A percentile compares a stretch with the other conserved stretches of the same genome.
These are phyloP conservation scores for Tringa solitaria DNA, from an alignment of 2,113 vertebrate genomes.

Conservation along the genomic window DNA sequence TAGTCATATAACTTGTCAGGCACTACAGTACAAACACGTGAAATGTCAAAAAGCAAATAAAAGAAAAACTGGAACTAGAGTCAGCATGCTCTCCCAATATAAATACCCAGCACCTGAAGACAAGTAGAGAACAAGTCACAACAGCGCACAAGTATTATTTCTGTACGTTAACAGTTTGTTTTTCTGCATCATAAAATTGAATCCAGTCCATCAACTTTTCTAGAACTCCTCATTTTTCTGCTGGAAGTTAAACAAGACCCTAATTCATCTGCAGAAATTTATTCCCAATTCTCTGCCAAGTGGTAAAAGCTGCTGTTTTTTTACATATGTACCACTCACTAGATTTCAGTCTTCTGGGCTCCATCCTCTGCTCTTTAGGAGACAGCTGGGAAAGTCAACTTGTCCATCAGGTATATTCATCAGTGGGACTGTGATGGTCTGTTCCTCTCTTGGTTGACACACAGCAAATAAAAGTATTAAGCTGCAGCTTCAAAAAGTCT, in stretches of 20 bases:
- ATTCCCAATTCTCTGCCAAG: not conserved
- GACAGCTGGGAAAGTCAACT: not conserved
- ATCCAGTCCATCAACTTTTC: conserved; percentile 20
- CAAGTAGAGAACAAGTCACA: conserved; percentile 23
- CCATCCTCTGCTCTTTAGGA: not conserved
- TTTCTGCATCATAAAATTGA: conserved; percentile 50
- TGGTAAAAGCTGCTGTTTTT: not conserved
- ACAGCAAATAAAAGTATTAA: not conserved
- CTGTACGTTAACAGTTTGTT: conserved; percentile 34
- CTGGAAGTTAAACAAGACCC: conserved; percentile 34
- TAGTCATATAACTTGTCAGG: conserved; percentile 1
- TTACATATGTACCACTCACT: not conserved
- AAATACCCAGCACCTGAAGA: not conserved
- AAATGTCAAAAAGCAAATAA: conserved; percentile 46
- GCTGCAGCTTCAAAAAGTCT: not conserved
- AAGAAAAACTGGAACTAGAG: conserved; percentile 24
- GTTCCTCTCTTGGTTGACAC: not conserved
- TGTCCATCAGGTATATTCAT: not conserved
- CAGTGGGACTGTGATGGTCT: not conserved
- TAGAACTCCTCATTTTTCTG: conserved; percentile 24
- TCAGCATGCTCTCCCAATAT: conserved; percentile 1
- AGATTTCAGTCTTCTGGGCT: not conserved
- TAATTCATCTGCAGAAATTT: conserved; percentile 36
- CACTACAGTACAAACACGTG: not conserved
- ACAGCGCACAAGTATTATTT: not conserved